Percentiles rank a stretch among this genome's conserved stretches.
phyloP scores from a whole-genome alignment of 2,888 invertebrate species.

The Cryptus viduatorius region DNA sequence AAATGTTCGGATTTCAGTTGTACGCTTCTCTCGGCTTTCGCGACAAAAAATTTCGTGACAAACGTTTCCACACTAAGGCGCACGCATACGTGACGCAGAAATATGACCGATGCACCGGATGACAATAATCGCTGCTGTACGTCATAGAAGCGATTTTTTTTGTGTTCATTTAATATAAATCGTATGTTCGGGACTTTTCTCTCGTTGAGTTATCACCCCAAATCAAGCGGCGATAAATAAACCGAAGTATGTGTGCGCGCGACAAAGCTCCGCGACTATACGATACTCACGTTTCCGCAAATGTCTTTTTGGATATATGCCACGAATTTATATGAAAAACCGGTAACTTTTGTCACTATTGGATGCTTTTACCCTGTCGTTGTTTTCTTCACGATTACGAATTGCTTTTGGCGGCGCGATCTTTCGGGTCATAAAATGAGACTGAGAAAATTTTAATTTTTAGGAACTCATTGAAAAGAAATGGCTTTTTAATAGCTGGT shows the following conservation, averaged over 20 bases:
- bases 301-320: constrained; percentile 54
- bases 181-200: neutral
- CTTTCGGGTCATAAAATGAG: neutral
- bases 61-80: constrained; percentile 26
- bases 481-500: neutral
- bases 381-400: constrained; percentile 43
- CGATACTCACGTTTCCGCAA: constrained; percentile 1
- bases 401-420: constrained; percentile 39
- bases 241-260: neutral
- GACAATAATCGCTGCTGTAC: constrained; percentile 61
- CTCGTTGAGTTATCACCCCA: constrained; percentile 26
- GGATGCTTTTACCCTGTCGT: constrained; percentile 37
- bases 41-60: constrained; percentile 37
- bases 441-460: neutral
- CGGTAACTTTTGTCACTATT: constrained; percentile 32
- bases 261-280: constrained; percentile 20
- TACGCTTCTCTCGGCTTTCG: constrained; percentile 9
- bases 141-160: constrained; percentile 42
- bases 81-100: constrained; percentile 44
- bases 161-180: constrained; percentile 40
- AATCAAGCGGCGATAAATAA: constrained; percentile 52
- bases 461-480: neutral
- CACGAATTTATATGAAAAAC: constrained; percentile 55
- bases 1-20: constrained; percentile 17
- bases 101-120: constrained; percentile 56